Base-by-base conservation (phyloP, 1,140 invertebrate genomes). In the Mya arenaria region DNA sequence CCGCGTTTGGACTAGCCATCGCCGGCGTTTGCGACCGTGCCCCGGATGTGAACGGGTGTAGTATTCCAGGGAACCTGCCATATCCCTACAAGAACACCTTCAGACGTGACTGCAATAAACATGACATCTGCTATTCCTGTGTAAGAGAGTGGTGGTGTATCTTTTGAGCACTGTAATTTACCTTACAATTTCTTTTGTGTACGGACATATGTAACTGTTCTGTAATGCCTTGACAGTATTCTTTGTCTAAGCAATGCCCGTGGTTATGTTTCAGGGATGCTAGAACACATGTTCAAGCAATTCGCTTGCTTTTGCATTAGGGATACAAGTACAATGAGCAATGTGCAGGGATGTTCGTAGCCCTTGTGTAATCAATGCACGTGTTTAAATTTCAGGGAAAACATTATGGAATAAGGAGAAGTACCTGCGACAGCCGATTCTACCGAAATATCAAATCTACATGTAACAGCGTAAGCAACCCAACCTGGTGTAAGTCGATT, bases 111-210 rank as follows among this genome's bases (percentile, higher is more conserved):
- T 88, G 86, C 66, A 77, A 85, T 60, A 48, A 37, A 15, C 86
- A 88, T 44, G 86, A 88, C 52, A 66, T 88, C 25, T 88, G 86
- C 30, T 88, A 88, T 44, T 73, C 73, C 30, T 88, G 87, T 82
- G 87, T 88, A 56, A 87, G 87, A 83, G n/a, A n/a, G n/a, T n/a
- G n/a, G n/a, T n/a, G n/a, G n/a, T n/a, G n/a, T n/a, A n/a, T n/a
- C n/a, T n/a, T n/a, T n/a, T n/a, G n/a, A n/a, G n/a, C n/a, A n/a
- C n/a, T n/a, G n/a, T n/a, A n/a, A n/a, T n/a, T n/a, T n/a, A n/a
- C n/a, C n/a, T n/a, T n/a, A n/a, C n/a, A n/a, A n/a, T n/a, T n/a
- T n/a, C n/a, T n/a, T n/a, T n/a, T n/a, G n/a, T n/a, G n/a, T n/a
- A n/a, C n/a, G n/a, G n/a, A n/a, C n/a, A n/a, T n/a, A n/a, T n/a